Percentiles rank a stretch among this genome's conserved stretches.
These are phyloP conservation scores for Porites lobata DNA, from an alignment of 92 coral and sea anemone species.

Conservation along the genomic window DNA sequence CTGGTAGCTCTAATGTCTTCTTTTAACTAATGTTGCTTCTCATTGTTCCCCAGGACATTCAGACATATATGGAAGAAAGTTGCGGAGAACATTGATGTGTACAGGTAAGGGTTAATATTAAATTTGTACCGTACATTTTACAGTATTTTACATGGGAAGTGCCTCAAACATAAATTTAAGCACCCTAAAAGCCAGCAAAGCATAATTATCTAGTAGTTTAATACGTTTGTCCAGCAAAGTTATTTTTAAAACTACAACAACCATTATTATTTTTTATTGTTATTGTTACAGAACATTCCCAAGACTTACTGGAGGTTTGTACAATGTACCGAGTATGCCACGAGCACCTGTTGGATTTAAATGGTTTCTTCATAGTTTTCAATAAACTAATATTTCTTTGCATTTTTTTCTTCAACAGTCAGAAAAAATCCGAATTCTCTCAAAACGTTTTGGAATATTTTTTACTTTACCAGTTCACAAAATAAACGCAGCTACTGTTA, in stretches of 20 bases:
- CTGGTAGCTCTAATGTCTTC: too few species aligned
- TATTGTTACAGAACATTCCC: constrained; percentile 85
- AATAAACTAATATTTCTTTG: not conserved
- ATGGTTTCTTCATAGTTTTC: not conserved
- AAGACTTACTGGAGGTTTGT: constrained; percentile 93
- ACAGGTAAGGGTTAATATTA: constrained; percentile 64
- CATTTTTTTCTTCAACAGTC: not conserved
- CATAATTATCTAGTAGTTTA: too few species aligned
- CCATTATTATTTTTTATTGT: not conserved
- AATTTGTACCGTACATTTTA: too few species aligned
- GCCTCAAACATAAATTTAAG: too few species aligned
- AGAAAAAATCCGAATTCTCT: not conserved
- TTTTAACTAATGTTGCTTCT: not conserved
- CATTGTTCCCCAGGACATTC: constrained; percentile 76
- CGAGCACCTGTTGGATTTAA: too few species aligned
- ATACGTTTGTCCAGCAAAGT: too few species aligned
- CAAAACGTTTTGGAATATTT: not conserved
- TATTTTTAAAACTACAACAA: too few species aligned
- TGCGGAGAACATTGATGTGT: constrained; percentile 86
- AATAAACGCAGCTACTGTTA: too few species aligned
- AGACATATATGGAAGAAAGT: constrained; percentile 93
- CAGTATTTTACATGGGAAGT: too few species aligned
- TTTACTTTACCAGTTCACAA: too few species aligned
- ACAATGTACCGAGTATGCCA: not conserved
- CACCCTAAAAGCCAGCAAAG: too few species aligned